Evolutionary conservation across 2,888 invertebrate genomes (phyloP), one percentile per base, ranked within the genome.

Genomic region (Drosophila buzzatii): DNA sequence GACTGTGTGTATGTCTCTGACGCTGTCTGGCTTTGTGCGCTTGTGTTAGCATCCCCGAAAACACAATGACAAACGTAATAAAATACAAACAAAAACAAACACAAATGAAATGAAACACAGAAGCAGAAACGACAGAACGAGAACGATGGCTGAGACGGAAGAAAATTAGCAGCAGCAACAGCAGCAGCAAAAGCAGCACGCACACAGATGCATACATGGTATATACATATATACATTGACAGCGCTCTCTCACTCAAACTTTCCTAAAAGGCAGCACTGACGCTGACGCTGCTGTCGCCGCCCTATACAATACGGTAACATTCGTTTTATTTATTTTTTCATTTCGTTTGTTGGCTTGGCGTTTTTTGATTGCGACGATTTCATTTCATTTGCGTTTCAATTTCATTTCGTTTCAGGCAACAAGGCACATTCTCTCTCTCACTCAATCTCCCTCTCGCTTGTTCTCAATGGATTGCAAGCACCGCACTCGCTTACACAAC

Each of bases 251-350:
- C 81, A 61, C 69, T 79, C 72, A 69, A 64, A 71, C 71, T 71
- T 41, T 41, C 20, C 41, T 42, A 52, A 39, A 61, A 35, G 53
- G 45, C 58, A 73, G 33, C 44, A 20, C 9, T 20, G 37, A 61
- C 63, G 73, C 35, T 53, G 62, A 37, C 75, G 64, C 53, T 64
- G 76, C 79, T 65, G 61, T 64, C 55, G 77, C 70, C 69, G 69
- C 74, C 70, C 70, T 61, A 62, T 61, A 80, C 70, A 56, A 71
- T 68, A 79, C 76, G 68, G 67, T 58, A 69, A 82, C 57, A 83
- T 83, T 89, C 74, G 82, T 81, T 83, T 86, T 88, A 89, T 89
- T 85, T 90, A 79, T 88, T 89, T 91, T 88, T 89, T 83, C 86
- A 86, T 83, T 85, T 90, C 89, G 75, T 89, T 89, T 87, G 78